Evolutionary conservation across 2,113 vertebrate genomes (phyloP).

Genomic region (Esox niger): DNA sequence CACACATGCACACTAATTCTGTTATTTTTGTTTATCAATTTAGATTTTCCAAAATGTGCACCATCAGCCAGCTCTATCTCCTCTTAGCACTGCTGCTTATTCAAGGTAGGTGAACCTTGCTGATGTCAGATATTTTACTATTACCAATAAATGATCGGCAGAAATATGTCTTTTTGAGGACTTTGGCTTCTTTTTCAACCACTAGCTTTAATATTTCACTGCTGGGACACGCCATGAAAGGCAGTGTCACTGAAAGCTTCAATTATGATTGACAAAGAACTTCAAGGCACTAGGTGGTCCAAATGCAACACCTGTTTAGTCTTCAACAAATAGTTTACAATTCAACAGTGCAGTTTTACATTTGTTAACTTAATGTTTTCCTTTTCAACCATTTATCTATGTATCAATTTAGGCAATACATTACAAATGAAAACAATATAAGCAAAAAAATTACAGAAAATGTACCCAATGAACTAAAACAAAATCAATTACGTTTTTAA

Average conservation of each 20-base stretch:
- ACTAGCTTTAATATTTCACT: no score
- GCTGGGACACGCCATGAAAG: no score
- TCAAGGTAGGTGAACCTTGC: constrained; percentile 73
- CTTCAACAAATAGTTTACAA: constrained; percentile 99
- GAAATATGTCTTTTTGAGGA: no score
- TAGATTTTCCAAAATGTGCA: constrained; percentile 63
- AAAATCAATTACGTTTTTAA: constrained; percentile 79
- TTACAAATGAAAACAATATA: constrained; percentile 77
- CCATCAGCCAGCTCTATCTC: constrained; percentile 26
- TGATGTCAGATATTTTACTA: not conserved
- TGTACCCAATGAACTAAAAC: constrained; percentile 81
- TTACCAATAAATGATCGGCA: no score
- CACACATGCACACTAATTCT: no score
- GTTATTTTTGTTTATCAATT: constrained; percentile 42
- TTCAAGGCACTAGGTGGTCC: constrained; percentile 95
- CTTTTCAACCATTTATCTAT: constrained; percentile 85
- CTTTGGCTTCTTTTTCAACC: no score
- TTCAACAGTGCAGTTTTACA: constrained; percentile 98
- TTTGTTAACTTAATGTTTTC: constrained; percentile 95
- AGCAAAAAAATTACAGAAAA: constrained; percentile 75
- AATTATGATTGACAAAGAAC: no score
- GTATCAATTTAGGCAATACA: constrained; percentile 89
- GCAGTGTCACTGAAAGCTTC: no score
- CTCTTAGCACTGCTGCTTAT: constrained; percentile 56
- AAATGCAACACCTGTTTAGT: constrained; percentile 89